phyloP scores from a whole-genome alignment of 2,113 vertebrate species.

The Solea senegalensis region DNA sequence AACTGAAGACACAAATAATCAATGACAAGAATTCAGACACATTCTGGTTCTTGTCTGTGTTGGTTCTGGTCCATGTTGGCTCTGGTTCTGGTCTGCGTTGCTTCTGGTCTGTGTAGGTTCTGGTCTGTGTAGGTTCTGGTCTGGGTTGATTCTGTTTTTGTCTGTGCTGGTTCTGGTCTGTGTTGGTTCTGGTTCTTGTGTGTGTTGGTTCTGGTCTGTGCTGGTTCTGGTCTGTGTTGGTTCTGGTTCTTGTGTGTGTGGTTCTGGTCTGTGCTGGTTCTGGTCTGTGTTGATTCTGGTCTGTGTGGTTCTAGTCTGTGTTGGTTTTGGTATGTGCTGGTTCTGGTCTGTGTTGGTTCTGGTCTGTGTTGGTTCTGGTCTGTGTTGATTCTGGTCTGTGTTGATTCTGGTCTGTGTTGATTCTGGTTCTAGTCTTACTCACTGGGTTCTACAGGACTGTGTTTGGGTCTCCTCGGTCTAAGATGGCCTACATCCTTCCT shows the following conservation, averaged over 20 bases:
- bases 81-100: too few species aligned
- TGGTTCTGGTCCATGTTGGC: too few species aligned
- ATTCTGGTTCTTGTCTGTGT: not conserved
- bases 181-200: too few species aligned
- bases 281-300: too few species aligned
- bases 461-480: slow-evolving; percentile 14
- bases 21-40: not conserved
- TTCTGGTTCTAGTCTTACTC: slow-evolving; percentile 34
- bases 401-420: not conserved
- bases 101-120: too few species aligned
- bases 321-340: not conserved
- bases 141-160: too few species aligned
- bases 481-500: slow-evolving; percentile 2
- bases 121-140: too few species aligned
- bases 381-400: too few species aligned
- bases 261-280: too few species aligned
- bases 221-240: not conserved
- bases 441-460: slow-evolving; percentile 59
- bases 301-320: not conserved
- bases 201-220: not conserved
- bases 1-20: slow-evolving; percentile 50
- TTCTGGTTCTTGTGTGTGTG: too few species aligned
- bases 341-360: not conserved
- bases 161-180: not conserved
- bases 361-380: not conserved